These are phyloP conservation scores for Thymelicus lineola DNA, from an alignment of 2,888 invertebrate species.

Conservation along the genomic window DNA sequence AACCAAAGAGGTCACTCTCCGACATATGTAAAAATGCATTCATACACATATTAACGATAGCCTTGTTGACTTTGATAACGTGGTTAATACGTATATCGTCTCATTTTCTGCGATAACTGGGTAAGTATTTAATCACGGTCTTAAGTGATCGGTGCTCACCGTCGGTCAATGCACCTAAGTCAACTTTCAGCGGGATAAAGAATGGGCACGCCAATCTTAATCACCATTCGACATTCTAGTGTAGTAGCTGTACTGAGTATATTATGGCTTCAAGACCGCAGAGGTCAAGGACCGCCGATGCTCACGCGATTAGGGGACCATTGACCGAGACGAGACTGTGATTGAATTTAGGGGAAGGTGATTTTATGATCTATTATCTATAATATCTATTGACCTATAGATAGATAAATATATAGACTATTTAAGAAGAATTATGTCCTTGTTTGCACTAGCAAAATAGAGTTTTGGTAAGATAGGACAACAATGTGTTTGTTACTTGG, in stretches of 20 bases:
- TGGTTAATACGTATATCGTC: background rate
- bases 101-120: background rate
- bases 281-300: constrained; percentile 53
- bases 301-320: constrained; percentile 71
- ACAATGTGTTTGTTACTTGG: too few relatives aligned
- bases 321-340: constrained; percentile 59
- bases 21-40: too few relatives aligned
- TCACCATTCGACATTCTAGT: constrained; percentile 35
- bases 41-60: too few relatives aligned
- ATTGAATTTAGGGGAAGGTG: constrained; percentile 44
- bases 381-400: background rate
- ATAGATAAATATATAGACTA: background rate
- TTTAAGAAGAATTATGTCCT: too few relatives aligned
- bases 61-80: too few relatives aligned
- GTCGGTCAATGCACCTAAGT: constrained; percentile 32
- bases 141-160: background rate
- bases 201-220: constrained; percentile 24
- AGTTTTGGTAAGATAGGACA: too few relatives aligned
- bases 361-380: background rate
- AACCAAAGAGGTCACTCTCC: too few relatives aligned
- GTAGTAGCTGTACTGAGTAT: constrained; percentile 36
- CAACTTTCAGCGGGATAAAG: constrained; percentile 27
- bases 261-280: constrained; percentile 34
- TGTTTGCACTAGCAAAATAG: too few relatives aligned
- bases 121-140: background rate